Evolutionary conservation across 2,888 invertebrate species (phyloP).

Genomic region (Caenorhabditis sp.): DNA sequence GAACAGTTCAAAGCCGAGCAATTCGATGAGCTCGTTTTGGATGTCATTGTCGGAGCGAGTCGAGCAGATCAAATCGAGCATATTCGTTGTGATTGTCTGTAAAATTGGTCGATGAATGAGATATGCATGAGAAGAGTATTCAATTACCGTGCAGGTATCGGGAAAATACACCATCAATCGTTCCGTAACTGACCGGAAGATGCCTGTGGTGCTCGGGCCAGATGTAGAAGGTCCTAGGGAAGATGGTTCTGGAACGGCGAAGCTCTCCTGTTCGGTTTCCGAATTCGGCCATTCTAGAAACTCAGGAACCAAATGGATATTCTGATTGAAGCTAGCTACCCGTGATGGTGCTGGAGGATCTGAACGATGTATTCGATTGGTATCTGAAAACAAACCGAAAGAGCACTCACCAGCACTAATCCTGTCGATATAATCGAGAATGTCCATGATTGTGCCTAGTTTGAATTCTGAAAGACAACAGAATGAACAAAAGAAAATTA

Average conservation of each 20-base stretch:
- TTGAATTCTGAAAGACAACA: conserved; percentile 14
- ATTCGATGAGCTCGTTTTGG: conserved; percentile 83
- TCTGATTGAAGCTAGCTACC: conserved; percentile 15
- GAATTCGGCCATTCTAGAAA: conserved; percentile 54
- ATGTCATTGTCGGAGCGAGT: conserved; percentile 55
- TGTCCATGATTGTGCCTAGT: conserved; percentile 22
- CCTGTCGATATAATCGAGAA: conserved; percentile 40
- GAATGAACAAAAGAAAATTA: not conserved
- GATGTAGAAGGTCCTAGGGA: conserved; percentile 17
- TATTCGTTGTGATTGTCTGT: conserved; percentile 29
- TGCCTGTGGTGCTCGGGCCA: not conserved
- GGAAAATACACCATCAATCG: conserved; percentile 29
- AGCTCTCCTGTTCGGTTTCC: conserved; percentile 23
- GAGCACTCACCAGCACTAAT: conserved; percentile 24
- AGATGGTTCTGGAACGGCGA: not conserved
- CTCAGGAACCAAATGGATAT: conserved; percentile 1
- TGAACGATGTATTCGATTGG: not conserved
- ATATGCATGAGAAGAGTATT: not conserved
- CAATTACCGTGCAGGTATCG: conserved; percentile 18
- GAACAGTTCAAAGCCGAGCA: conserved; percentile 89
- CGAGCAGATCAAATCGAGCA: conserved; percentile 33
- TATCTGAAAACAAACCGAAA: not conserved
- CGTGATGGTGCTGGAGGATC: conserved; percentile 25
- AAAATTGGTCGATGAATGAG: not conserved
- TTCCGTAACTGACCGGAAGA: conserved; percentile 21